These are phyloP conservation scores for Dicaeum eximium DNA, from an alignment of 2,113 vertebrate genomes.

Conservation along the genomic window DNA sequence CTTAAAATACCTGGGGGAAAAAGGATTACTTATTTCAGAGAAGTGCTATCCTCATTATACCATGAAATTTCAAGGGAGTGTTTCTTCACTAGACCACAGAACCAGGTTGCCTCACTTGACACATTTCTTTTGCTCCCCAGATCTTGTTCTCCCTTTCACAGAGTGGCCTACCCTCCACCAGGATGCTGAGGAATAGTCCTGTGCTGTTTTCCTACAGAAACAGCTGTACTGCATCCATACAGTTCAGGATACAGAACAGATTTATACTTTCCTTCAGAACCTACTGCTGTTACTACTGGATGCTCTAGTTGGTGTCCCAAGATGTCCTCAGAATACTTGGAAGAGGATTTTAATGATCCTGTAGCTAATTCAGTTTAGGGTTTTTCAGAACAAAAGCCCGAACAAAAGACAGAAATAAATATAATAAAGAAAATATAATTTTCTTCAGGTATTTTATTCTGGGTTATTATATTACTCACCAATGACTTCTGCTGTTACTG, in stretches of 20 bases:
- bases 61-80: background rate
- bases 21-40: background rate
- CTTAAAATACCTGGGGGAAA: background rate
- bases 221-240: background rate
- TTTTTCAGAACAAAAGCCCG: background rate
- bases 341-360: background rate
- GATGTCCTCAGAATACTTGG: background rate
- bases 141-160: background rate
- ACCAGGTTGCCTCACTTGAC: background rate
- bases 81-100: background rate
- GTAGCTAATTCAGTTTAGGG: background rate
- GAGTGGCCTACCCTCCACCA: background rate
- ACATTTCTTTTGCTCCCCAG: background rate
- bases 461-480: conserved; percentile 53
- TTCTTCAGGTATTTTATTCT: background rate
- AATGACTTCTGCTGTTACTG: conserved; percentile 59
- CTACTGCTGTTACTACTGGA: background rate
- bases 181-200: background rate
- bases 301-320: background rate
- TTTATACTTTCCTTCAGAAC: background rate
- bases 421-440: background rate
- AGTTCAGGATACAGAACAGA: background rate
- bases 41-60: background rate
- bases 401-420: background rate
- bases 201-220: background rate